phyloP scores from a whole-genome alignment of 2,113 vertebrate species.

The Geococcyx californianus region DNA sequence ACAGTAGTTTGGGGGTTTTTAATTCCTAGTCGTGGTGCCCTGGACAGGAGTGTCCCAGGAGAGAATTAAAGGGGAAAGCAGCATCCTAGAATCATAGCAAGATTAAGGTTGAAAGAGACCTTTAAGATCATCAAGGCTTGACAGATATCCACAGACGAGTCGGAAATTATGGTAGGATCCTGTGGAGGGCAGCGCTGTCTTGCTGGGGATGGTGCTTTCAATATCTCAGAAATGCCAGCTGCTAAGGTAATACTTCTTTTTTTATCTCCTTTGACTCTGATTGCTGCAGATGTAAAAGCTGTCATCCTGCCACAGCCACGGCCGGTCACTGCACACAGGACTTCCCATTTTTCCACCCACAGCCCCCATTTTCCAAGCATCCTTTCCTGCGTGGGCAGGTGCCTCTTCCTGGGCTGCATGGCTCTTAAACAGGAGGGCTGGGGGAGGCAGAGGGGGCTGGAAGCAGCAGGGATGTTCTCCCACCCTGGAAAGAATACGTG shows the following conservation, averaged over 20 bases:
- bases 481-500: background rate
- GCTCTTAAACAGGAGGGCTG: background rate
- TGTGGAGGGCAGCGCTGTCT: constrained; percentile 3
- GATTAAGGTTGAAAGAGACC: no score
- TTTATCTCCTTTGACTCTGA: background rate
- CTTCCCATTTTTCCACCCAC: background rate
- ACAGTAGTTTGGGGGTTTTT: background rate
- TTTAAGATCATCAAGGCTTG: background rate
- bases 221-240: constrained; percentile 17
- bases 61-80: background rate
- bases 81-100: background rate
- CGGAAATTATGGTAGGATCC: background rate
- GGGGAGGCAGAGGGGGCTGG: background rate
- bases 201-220: background rate
- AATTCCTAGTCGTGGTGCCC: background rate
- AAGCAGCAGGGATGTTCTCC: background rate
- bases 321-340: background rate
- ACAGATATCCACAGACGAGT: background rate
- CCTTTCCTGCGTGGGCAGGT: background rate
- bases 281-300: constrained; percentile 14
- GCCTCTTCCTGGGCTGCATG: background rate
- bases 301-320: background rate
- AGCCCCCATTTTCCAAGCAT: background rate
- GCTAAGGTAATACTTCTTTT: constrained; percentile 44
- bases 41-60: background rate